Conservation (phyloP, 2,888 invertebrate species). For the Hemistola chrysoprasaria region DNA sequence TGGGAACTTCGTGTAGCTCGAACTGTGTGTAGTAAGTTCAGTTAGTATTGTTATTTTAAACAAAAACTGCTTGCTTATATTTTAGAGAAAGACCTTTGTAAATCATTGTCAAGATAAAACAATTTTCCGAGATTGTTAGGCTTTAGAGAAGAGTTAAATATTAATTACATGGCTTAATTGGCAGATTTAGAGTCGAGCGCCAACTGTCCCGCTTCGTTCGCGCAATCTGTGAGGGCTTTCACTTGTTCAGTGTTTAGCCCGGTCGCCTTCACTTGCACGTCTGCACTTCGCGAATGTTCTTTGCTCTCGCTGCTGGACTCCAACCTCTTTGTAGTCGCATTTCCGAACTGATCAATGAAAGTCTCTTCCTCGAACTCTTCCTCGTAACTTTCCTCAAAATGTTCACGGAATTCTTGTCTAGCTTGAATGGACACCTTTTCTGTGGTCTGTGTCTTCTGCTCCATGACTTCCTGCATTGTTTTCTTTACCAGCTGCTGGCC, state of each 20-base stretch:
- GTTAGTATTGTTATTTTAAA: constrained; percentile 6
- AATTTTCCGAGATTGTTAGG: constrained; percentile 15
- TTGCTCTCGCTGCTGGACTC: constrained; percentile 77
- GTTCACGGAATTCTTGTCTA: constrained; percentile 75
- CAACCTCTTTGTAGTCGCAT: constrained; percentile 68
- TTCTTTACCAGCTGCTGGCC: constrained; percentile 74
- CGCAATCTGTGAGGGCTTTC: constrained; percentile 75
- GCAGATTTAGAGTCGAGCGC: constrained; percentile 74
- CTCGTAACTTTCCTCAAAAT: constrained; percentile 73
- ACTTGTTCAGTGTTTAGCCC: constrained; percentile 73
- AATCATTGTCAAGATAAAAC: constrained; percentile 17
- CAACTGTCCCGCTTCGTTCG: constrained; percentile 74
- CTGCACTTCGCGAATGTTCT: constrained; percentile 74
- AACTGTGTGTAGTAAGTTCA: constrained; percentile 33
- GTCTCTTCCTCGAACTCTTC: constrained; percentile 78
- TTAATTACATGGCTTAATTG: constrained; percentile 68
- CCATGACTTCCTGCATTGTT: constrained; percentile 73
- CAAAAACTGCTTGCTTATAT: background rate
- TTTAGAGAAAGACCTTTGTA: constrained; percentile 14
- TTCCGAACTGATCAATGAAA: constrained; percentile 69
- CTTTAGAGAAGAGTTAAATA: constrained; percentile 32
- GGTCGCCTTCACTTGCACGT: constrained; percentile 73
- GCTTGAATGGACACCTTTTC: constrained; percentile 73
- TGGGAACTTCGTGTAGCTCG: constrained; percentile 40
- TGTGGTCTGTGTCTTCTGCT: constrained; percentile 60